Evolutionary conservation across 2,888 invertebrate species (phyloP).

Genomic region (Pecten maximus): DNA sequence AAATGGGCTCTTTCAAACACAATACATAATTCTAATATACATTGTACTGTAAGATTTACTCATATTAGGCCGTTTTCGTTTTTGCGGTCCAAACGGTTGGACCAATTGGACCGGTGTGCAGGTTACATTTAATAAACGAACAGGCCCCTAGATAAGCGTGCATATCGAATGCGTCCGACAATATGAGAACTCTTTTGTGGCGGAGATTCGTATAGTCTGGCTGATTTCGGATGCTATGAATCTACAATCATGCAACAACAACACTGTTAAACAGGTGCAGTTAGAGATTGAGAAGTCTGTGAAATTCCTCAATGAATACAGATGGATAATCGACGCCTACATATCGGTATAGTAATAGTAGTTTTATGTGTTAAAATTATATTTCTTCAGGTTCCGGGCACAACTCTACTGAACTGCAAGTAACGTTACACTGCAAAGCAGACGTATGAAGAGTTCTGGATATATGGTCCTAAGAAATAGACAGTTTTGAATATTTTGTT

Average conservation of each 20-base stretch:
- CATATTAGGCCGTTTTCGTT: no score
- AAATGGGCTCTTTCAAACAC: no score
- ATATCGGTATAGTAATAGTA: constrained; percentile 60
- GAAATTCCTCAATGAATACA: constrained; percentile 55
- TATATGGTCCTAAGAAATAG: background rate
- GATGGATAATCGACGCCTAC: constrained; percentile 65
- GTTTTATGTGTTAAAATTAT: no score
- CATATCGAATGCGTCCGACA: background rate
- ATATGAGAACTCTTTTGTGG: background rate
- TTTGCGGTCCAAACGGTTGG: no score
- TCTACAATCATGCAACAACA: background rate
- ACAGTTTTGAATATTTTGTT: background rate
- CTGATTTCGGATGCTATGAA: background rate
- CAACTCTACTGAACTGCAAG: no score
- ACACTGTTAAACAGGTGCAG: background rate
- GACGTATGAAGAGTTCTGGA: no score
- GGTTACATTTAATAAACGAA: no score
- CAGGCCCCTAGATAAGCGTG: background rate
- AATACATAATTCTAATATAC: no score
- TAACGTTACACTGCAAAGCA: no score
- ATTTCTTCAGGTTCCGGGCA: background rate
- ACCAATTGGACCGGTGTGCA: no score
- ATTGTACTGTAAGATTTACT: no score
- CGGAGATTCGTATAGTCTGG: background rate
- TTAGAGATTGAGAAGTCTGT: constrained; percentile 37